Evolutionary conservation across 2,797 vertebrate species (phyloP), one percentile per base, ranked within the genome.

Genomic region (Anguilla marmorata): DNA sequence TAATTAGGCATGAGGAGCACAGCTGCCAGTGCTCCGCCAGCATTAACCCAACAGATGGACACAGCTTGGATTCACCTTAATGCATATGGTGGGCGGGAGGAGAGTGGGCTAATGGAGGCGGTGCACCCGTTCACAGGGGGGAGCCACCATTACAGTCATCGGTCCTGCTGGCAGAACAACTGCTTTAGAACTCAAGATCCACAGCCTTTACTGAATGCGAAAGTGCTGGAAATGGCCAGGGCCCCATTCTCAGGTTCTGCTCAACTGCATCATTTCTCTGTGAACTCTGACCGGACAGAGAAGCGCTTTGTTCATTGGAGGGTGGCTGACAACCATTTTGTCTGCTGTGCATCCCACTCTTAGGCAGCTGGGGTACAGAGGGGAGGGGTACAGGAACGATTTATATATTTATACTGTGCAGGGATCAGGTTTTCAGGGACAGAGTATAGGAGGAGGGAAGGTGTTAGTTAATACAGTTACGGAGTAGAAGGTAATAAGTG

Each of bases 41-140:
- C 93, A 96, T 94, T 96, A 95, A 93, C 92, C 89, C 87, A 92
- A 94, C 97, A 97, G 97, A 97, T 97, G 96, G 96, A 96, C 93
- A 87, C 90, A 90, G 93, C 91, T 93, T 93, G 93, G 94, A 90
- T 92, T 94, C 94, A 92, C 90, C 93, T 92, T 91, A 90, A 92
- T 94, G 93, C 95, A 96, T 95, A 96, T 95, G 95, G 94, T 93
- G 92, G 92, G 93, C 93, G 94, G 95, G 93, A 94, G 89, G 92
- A 94, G 92, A 94, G 92, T 89, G 86, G 90, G 92, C 94, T 94
- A 94, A 95, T 94, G 92, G 91, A 94, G 92, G 80, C 86, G 30
- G 37, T 1, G 50, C 41, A 48, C 30, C 30, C 74, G 11, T 5
- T 58, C 76, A 83, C 33, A 83, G 45, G 41, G 24, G 79, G 41